Evolutionary conservation across 2,888 invertebrate genomes (phyloP), one percentile per base, ranked within the genome.

Genomic region (Phragmatobia fuliginosa): DNA sequence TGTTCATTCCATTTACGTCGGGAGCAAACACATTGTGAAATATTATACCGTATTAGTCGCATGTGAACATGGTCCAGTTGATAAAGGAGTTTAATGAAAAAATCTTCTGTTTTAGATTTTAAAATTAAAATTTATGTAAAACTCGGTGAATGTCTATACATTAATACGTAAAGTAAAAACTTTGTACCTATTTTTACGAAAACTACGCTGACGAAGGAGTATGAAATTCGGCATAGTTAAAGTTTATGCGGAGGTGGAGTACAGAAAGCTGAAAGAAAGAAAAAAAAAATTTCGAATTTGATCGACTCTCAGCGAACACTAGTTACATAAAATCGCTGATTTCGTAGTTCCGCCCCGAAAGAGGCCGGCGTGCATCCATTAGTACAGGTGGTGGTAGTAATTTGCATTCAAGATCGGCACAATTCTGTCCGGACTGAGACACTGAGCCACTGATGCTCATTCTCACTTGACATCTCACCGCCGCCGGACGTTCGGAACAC

Each of bases 321-420:
- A n/a, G n/a, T n/a, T n/a, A n/a, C 8, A 10, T n/a, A 2, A 49
- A 49, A 7, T 10, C 74, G 78, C 73, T 41, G 6, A 6, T 73
- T 72, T 67, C 31, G 21, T 81, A 78, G 85, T 87, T 79, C 76
- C 49, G 33, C 52, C 71, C 64, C 69, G 77, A 82, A 85, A 82
- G 84, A 83, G 85, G 82, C 82, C 82, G 83, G 78, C 75, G 79
- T 85, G 88, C 86, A 87, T 88, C 90, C 89, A 90, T 91, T 91
- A 90, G 88, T 80, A 80, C 80, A 81, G 84, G 77, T 82, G 82
- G 75, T 74, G 80, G 80, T 78, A 78, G 84, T 89, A 89, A 90
- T 91, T 89, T 91, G 88, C 90, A 90, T 90, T 84, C 85, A 84
- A 77, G 83, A 85, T 84, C 82, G 82, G 74, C 80, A 81, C 86